Conservation (phyloP, 92 coral and sea anemone species). For the Actinernus sp. region DNA sequence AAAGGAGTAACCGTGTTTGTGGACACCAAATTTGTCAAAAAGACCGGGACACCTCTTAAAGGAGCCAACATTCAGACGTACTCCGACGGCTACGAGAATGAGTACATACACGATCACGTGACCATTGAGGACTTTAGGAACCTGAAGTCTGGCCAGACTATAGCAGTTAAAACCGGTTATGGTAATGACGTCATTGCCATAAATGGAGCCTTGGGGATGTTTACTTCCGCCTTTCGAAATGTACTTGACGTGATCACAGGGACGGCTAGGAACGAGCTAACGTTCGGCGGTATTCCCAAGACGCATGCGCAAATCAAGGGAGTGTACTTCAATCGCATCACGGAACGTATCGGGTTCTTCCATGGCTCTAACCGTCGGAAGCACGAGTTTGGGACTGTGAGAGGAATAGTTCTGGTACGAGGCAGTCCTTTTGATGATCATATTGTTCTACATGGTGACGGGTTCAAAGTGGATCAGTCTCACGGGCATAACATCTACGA, state of each 20-base stretch:
- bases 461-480: conserved; percentile 28
- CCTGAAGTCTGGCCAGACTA: conserved; percentile 21
- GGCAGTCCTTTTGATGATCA: conserved; percentile 40
- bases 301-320: conserved; percentile 28
- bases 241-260: conserved; percentile 35
- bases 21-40: conserved; percentile 21
- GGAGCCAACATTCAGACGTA: conserved; percentile 26
- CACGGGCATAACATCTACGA: conserved; percentile 34
- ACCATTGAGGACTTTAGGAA: conserved; percentile 31
- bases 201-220: conserved; percentile 25
- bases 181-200: conserved; percentile 37
- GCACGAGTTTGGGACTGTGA: conserved; percentile 38
- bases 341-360: conserved; percentile 23
- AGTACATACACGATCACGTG: conserved; percentile 23
- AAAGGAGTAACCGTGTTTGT: conserved; percentile 28
- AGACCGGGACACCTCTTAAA: conserved; percentile 25
- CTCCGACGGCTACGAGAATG: conserved; percentile 27
- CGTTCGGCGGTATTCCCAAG: conserved; percentile 35
- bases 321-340: conserved; percentile 24
- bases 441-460: conserved; percentile 24
- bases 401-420: conserved; percentile 32
- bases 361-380: conserved; percentile 21
- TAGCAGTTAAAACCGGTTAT: conserved; percentile 22
- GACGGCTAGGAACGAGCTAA: conserved; percentile 25
- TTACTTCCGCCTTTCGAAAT: conserved; percentile 19